Evolutionary conservation across 2,113 vertebrate genomes (phyloP), one percentile per base, ranked within the genome.

Genomic region (Paedocypris sp.): DNA sequence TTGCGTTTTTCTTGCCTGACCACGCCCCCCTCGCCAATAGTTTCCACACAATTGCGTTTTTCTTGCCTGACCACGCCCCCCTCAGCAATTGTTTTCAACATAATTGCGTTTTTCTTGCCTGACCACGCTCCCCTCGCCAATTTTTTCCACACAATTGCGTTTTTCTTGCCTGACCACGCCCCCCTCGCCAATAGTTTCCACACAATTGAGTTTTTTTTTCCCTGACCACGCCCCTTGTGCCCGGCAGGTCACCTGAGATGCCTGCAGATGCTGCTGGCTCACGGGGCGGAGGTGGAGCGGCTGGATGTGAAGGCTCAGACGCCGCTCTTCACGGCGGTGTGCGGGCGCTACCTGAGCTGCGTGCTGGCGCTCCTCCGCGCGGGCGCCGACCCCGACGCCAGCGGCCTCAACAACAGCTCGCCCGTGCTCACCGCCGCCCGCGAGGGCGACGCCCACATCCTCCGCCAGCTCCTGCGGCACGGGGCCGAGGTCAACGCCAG

Each of bases 301-400:
- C 79, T 94, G 66, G 92, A 98, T 0, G 85, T 92, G 63, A 98
- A 98, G 72, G 94, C 94, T 2, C 93, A 98, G 81, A 98, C 93
- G 0, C 93, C 94, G 0, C 85, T 98, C 53, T 98, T 98, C 70
- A 86, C 85, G 1, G 91, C 94, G 0, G 92, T 95, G 35, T 91
- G 83, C 43, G 88, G 90, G 0, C 92, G 90, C 33, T 90, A 98
- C 76, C 67, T 83, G 22, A 87, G 89, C 32, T 97, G 94, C 1
- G 93, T 91, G 45, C 75, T 70, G 1, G 75, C 75, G 2, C 86
- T 97, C 46, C 84, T 97, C 66, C 85, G 86, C 4, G 90, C 91
- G 0, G 92, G 92, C 4, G 91, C 92, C 10, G 81, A 85, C 56
- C 91, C 92, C 1, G 73, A 74, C 0, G 91, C 91, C 62, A 94